Evolutionary conservation across 2,888 invertebrate species (phyloP).

Genomic region (Nasonovia ribisnigri): DNA sequence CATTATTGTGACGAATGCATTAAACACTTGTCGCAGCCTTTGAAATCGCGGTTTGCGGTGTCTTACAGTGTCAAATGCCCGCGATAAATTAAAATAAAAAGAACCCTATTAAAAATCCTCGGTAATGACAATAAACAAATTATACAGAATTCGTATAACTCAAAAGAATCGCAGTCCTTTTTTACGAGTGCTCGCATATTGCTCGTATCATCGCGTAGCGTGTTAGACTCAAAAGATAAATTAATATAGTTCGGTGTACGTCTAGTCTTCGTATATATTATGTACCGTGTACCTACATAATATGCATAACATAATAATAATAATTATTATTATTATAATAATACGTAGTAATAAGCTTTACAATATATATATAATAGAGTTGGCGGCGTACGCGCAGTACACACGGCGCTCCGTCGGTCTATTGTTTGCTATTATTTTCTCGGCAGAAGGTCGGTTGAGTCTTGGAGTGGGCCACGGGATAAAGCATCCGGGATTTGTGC

Average conservation of each 20-base stretch:
- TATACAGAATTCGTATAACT: not conserved
- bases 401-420: slow-evolving; percentile 11
- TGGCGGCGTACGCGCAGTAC: not conserved
- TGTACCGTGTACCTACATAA: not conserved
- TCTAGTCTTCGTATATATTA: not conserved
- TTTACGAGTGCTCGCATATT: not conserved
- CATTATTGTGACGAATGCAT: not conserved
- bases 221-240: not conserved
- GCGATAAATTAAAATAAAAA: not conserved
- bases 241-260: not conserved
- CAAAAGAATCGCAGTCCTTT: not conserved
- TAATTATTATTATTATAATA: not conserved
- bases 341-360: not conserved
- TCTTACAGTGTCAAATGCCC: not conserved
- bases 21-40: not conserved
- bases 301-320: not conserved
- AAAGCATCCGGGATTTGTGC: not conserved
- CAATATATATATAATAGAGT: not conserved
- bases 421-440: slow-evolving; percentile 12
- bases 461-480: slow-evolving; percentile 15
- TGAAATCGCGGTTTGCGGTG: not conserved
- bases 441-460: slow-evolving; percentile 30
- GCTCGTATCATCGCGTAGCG: not conserved
- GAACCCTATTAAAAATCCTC: not conserved
- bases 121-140: not conserved